These are phyloP conservation scores for Lasioglossum zephyrum DNA, from an alignment of 2,888 invertebrate genomes.

Conservation along the genomic window DNA sequence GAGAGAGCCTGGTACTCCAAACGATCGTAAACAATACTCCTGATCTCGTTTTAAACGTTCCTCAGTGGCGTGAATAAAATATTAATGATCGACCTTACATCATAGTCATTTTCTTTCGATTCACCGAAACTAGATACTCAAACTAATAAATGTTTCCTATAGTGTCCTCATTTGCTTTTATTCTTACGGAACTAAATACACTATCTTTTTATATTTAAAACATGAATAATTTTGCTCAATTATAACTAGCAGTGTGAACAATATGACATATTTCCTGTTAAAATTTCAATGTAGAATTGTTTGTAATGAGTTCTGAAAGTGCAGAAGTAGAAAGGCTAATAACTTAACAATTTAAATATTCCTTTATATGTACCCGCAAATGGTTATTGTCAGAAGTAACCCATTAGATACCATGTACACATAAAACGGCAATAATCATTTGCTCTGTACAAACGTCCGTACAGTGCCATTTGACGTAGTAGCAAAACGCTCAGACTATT, in stretches of 20 bases:
- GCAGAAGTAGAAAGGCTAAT: neutral
- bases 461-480: neutral
- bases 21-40: slow-evolving; percentile 67
- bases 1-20: slow-evolving; percentile 53
- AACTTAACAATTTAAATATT: neutral
- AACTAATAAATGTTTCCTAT: neutral
- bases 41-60: slow-evolving; percentile 67
- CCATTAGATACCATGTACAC: no score
- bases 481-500: neutral
- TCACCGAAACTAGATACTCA: neutral
- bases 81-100: slow-evolving; percentile 20
- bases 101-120: neutral
- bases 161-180: neutral
- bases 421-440: no score
- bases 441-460: no score
- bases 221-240: no score
- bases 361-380: neutral
- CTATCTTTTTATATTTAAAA: no score
- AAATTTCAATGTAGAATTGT: neutral
- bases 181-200: no score
- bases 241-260: no score
- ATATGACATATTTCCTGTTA: neutral
- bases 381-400: no score
- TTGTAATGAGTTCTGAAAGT: neutral
- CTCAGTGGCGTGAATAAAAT: slow-evolving; percentile 45